Percentiles rank a stretch among this genome's conserved stretches.
Evolutionary conservation across 2,113 vertebrate genomes (phyloP).

Genomic region (Brachyistius frenatus): DNA sequence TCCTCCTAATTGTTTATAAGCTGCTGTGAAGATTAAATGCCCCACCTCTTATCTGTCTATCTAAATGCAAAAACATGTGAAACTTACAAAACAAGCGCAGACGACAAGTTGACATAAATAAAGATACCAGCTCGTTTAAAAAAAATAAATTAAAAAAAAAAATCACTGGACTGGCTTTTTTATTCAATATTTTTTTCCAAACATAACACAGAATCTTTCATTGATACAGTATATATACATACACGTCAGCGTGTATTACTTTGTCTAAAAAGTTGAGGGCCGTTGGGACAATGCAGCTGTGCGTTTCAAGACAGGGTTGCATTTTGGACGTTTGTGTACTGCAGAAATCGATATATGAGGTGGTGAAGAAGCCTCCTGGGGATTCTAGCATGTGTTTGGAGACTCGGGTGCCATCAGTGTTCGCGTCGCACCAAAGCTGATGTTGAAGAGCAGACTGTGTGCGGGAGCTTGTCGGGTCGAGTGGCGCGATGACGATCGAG

Average conservation of each 20-base stretch:
- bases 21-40: no score
- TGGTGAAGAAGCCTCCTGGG: slow-evolving; percentile 44
- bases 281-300: slow-evolving; percentile 80
- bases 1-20: no score
- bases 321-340: slow-evolving; percentile 73
- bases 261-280: slow-evolving; percentile 85
- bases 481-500: slow-evolving; percentile 56
- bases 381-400: slow-evolving; percentile 40
- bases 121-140: slow-evolving; percentile 52
- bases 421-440: slow-evolving; percentile 60
- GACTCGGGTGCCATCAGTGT: slow-evolving; percentile 66
- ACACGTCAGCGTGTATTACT: slow-evolving; percentile 81
- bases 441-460: slow-evolving; percentile 65
- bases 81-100: not conserved
- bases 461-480: slow-evolving; percentile 66
- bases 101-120: not conserved
- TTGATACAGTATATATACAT: slow-evolving; percentile 87
- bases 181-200: slow-evolving; percentile 84
- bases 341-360: slow-evolving; percentile 57
- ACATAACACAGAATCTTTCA: slow-evolving; percentile 85
- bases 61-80: no score
- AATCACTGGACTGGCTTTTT: slow-evolving; percentile 80
- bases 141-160: not conserved
- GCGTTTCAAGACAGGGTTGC: slow-evolving; percentile 81
- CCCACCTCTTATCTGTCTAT: no score